Conservation (phyloP, 2,113 vertebrate genomes). For the Phrynosoma platyrhinos region DNA sequence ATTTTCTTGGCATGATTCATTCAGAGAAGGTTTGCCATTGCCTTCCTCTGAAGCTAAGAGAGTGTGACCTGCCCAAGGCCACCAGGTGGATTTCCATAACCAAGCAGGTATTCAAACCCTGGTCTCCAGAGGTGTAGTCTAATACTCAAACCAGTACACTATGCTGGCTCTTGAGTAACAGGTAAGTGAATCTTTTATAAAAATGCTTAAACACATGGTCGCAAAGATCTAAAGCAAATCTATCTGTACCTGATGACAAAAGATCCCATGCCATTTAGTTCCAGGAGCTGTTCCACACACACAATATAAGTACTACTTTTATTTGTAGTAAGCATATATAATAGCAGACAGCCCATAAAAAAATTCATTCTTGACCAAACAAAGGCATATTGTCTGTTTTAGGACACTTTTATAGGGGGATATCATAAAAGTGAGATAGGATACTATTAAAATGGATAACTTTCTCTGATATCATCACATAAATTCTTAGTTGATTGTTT, state of each 20-base stretch:
- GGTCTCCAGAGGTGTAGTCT: too few relatives aligned
- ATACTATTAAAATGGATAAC: constrained; percentile 1
- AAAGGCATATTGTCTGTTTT: constrained; percentile 13
- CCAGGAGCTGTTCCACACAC: neutral
- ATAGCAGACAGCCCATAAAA: neutral
- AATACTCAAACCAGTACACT: too few relatives aligned
- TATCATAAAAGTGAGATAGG: neutral
- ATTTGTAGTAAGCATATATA: neutral
- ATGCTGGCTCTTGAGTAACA: too few relatives aligned
- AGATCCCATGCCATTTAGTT: neutral
- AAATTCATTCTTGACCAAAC: constrained; percentile 14
- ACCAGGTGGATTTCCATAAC: too few relatives aligned
- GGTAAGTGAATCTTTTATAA: neutral
- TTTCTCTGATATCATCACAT: constrained; percentile 8
- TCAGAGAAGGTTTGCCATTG: too few relatives aligned
- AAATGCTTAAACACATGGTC: neutral
- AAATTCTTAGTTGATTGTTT: constrained; percentile 2
- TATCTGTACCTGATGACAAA: neutral
- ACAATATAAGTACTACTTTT: neutral
- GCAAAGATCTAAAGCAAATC: neutral
- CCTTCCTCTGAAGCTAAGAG: too few relatives aligned
- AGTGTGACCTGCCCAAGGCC: too few relatives aligned
- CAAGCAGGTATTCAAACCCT: too few relatives aligned
- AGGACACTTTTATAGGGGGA: constrained; percentile 14
- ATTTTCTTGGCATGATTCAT: too few relatives aligned